Percentiles rank a stretch among this genome's conserved stretches.
These are phyloP conservation scores for Cenopis cana DNA, from an alignment of 2,888 invertebrate genomes.

Conservation along the genomic window DNA sequence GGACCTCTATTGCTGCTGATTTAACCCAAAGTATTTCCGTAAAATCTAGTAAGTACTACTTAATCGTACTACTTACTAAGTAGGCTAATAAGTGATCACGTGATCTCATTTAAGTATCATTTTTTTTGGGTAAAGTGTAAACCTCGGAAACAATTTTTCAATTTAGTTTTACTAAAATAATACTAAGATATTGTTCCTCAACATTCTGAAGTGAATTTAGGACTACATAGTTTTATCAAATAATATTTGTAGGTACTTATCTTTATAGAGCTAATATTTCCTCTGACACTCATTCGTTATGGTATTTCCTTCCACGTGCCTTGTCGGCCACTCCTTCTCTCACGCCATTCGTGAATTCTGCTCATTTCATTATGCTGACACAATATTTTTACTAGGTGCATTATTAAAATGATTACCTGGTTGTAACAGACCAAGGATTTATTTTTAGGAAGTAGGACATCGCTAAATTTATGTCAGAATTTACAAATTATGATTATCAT, in stretches of 20 bases:
- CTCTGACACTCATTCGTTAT: constrained; percentile 10
- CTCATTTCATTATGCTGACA: constrained; percentile 18
- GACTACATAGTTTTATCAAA: background rate
- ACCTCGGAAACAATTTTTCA: too few relatives aligned
- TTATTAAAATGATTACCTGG: background rate
- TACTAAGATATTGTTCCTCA: background rate
- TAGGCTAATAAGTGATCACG: too few relatives aligned
- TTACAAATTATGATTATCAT: too few relatives aligned
- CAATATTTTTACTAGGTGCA: constrained; percentile 8
- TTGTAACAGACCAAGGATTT: background rate
- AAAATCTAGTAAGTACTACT: too few relatives aligned
- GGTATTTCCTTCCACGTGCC: constrained; percentile 35
- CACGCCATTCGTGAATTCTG: constrained; percentile 28
- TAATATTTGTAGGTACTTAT: constrained; percentile 3
- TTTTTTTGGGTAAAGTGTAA: too few relatives aligned
- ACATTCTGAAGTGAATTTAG: background rate
- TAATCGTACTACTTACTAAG: too few relatives aligned
- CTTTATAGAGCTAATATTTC: background rate
- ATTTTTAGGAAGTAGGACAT: background rate
- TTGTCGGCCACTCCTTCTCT: background rate
- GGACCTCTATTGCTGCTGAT: too few relatives aligned
- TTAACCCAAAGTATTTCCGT: too few relatives aligned
- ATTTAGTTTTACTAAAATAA: too few relatives aligned
- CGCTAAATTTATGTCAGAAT: background rate
- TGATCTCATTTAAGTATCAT: too few relatives aligned